Conservation (phyloP, 2,113 vertebrate species). For the Gasterosteus aculeatus region DNA sequence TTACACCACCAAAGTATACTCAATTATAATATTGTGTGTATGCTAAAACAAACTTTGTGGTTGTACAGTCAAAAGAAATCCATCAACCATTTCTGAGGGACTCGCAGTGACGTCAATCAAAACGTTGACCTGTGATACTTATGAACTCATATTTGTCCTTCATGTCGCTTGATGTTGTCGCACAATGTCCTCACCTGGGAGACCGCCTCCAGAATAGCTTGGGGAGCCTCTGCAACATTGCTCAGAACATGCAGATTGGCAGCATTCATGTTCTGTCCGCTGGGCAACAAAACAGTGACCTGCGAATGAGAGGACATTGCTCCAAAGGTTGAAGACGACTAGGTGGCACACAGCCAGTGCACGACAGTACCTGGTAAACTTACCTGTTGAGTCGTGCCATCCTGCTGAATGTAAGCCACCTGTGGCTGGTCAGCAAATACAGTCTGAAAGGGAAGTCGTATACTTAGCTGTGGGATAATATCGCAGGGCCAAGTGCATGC, state of each 20-base stretch:
- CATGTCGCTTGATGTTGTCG: not conserved
- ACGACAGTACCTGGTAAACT: not conserved
- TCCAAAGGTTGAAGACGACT: not conserved
- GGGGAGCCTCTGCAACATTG: constrained; percentile 85
- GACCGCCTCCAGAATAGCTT: constrained; percentile 85
- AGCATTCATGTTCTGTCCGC: constrained; percentile 86
- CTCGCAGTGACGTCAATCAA: not conserved
- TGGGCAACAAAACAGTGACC: constrained; percentile 87
- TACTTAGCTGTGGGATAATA: not conserved
- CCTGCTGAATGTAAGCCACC: constrained; percentile 96
- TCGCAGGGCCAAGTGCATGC: not conserved
- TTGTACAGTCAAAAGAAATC: not conserved
- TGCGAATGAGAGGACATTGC: constrained; percentile 39
- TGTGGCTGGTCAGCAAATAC: constrained; percentile 97
- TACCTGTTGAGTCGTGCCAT: constrained; percentile 95
- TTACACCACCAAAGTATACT: not conserved
- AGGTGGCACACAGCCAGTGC: not conserved
- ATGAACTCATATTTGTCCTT: not conserved
- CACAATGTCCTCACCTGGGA: constrained; percentile 77
- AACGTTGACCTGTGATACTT: not conserved
- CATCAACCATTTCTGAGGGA: not conserved
- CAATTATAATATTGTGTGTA: not conserved
- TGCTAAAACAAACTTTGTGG: not conserved
- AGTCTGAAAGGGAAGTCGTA: constrained; percentile 75
- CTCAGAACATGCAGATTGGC: constrained; percentile 88